phyloP scores from a whole-genome alignment of 2,113 vertebrate species.

The Pelodiscus sinensis region DNA sequence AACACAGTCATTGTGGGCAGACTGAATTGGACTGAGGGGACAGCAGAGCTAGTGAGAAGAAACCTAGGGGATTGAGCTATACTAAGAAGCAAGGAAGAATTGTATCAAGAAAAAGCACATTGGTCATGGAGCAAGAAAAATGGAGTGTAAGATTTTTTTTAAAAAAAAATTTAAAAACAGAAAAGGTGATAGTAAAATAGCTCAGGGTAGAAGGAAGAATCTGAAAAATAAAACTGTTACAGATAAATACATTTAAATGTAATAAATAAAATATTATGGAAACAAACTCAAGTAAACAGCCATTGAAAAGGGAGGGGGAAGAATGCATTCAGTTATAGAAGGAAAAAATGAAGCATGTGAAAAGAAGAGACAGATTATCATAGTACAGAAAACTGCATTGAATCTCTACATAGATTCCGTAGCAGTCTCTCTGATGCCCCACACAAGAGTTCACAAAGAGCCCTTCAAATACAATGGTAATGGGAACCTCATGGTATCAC shows the following conservation, averaged over 20 bases:
- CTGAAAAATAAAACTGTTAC: background rate
- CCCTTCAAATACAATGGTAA: background rate
- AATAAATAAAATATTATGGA: no score
- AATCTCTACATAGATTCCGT: background rate
- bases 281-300: no score
- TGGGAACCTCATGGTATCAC: background rate
- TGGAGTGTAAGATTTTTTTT: rapidly evolving
- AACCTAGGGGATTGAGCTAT: background rate
- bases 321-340: background rate
- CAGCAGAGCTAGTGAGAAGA: background rate
- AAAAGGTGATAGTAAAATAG: background rate
- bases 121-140: background rate
- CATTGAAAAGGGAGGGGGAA: background rate
- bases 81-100: background rate
- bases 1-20: rapidly evolving
- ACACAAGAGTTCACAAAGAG: background rate
- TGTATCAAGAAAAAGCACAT: background rate
- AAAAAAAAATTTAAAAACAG: background rate
- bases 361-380: background rate
- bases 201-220: background rate
- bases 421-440: background rate
- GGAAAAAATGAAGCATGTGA: background rate
- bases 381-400: background rate
- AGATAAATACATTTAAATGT: background rate
- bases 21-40: background rate